Conservation (phyloP, 1,140 invertebrate genomes). For the Halesus radiatus region DNA sequence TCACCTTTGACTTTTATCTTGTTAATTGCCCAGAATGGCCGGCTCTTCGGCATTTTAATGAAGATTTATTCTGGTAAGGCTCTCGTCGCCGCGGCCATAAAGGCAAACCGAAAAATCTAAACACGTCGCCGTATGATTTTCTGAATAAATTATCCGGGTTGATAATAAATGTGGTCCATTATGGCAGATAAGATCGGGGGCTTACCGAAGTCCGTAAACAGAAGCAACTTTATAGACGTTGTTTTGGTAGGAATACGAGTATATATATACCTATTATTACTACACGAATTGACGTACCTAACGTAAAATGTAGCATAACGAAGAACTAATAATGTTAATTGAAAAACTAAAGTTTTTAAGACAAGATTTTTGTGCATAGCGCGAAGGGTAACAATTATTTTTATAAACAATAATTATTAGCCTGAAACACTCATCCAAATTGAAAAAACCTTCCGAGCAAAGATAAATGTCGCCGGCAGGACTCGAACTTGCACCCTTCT, state of each 20-base stretch:
- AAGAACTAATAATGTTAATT: too few species aligned
- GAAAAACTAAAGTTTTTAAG: too few species aligned
- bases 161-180: constrained; percentile 22
- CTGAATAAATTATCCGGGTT: constrained; percentile 14
- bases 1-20: constrained; percentile 25
- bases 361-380: too few species aligned
- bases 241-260: background rate
- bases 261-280: too few species aligned
- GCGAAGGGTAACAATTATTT: too few species aligned
- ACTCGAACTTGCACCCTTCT: too few species aligned
- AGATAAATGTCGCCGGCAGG: too few species aligned
- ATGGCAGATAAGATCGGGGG: background rate
- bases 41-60: constrained; percentile 15
- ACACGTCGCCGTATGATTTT: constrained; percentile 14
- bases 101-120: constrained; percentile 7
- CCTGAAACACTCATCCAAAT: too few species aligned
- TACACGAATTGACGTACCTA: too few species aligned
- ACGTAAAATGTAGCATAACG: too few species aligned
- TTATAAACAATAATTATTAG: too few species aligned
- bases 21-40: constrained; percentile 19
- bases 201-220: background rate
- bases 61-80: constrained; percentile 31
- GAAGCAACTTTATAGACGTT: constrained; percentile 15
- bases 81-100: background rate
- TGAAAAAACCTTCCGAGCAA: too few species aligned